Percentiles rank a stretch among this genome's conserved stretches.
Conservation (phyloP, 2,113 vertebrate genomes). For the Pseudois nayaur region DNA sequence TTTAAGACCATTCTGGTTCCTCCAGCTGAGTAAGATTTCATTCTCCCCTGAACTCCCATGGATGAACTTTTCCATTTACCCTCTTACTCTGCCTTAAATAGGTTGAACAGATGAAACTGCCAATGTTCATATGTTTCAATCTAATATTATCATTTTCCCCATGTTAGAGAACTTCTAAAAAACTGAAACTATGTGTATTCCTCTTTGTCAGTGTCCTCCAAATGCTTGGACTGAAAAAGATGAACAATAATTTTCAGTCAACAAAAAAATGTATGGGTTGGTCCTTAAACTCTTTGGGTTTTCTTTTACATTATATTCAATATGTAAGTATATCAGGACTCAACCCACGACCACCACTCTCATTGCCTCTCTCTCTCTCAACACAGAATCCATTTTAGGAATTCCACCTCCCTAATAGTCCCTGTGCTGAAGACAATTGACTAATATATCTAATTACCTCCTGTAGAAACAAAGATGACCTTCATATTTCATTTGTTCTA, state of each 20-base stretch:
- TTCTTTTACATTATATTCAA: not conserved
- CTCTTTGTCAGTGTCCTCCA: not conserved
- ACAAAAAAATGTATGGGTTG: not conserved
- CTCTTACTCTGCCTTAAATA: not conserved
- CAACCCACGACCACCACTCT: not conserved
- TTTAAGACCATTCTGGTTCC: not conserved
- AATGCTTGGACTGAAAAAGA: not conserved
- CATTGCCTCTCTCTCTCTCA: not conserved
- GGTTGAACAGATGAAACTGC: not conserved
- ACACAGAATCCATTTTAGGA: not conserved
- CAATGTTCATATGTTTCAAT: not conserved
- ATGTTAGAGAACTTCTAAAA: not conserved
- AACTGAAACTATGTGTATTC: not conserved
- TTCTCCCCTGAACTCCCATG: not conserved
- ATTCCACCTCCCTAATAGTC: not conserved
- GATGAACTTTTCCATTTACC: not conserved
- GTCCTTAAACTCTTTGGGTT: not conserved
- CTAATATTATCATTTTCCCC: not conserved
- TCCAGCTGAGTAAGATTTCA: not conserved
- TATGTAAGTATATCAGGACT: not conserved
- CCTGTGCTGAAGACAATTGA: not conserved
- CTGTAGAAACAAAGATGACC: not conserved
- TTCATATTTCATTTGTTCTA: not conserved
- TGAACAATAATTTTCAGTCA: not conserved
- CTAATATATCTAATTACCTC: not conserved